phyloP scores from a whole-genome alignment of 2,797 vertebrate genomes.

The Darevskia nairensis region DNA sequence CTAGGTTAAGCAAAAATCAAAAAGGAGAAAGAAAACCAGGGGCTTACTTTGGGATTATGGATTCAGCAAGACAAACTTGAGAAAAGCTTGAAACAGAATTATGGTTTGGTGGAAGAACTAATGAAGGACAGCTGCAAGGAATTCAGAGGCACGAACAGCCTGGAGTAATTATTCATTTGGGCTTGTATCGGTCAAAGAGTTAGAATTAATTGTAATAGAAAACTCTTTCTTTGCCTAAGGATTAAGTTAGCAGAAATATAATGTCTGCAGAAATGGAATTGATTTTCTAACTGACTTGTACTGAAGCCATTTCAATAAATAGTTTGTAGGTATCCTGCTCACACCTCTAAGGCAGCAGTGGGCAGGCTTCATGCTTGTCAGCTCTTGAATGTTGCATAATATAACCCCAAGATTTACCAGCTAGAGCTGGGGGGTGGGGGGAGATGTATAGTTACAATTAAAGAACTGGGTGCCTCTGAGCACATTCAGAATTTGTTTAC shows the following conservation, averaged over 20 bases:
- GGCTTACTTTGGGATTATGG: not conserved
- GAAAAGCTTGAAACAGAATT: not conserved
- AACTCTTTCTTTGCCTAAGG: constrained; percentile 27
- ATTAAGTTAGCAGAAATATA: constrained; percentile 39
- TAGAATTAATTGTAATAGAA: constrained; percentile 53
- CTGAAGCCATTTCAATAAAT: constrained; percentile 17
- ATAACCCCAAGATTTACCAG: too few relatives aligned
- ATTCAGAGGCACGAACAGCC: constrained; percentile 22
- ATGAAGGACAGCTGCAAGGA: constrained; percentile 25
- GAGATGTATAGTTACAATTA: too few relatives aligned
- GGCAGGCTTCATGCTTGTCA: too few relatives aligned
- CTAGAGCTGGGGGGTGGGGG: too few relatives aligned
- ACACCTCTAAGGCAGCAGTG: not conserved
- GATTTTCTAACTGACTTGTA: constrained; percentile 30
- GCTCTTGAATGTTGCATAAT: too few relatives aligned
- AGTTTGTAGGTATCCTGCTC: not conserved
- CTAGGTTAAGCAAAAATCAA: not conserved
- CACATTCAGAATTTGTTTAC: too few relatives aligned
- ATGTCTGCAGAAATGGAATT: constrained; percentile 30
- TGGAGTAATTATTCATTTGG: constrained; percentile 35
- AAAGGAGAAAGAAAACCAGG: not conserved
- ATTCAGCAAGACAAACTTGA: not conserved
- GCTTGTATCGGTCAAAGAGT: constrained; percentile 35
- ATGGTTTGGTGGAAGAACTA: constrained; percentile 9
- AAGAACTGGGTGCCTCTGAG: too few relatives aligned